Evolutionary conservation across 2,797 vertebrate genomes (phyloP).

Genomic region (Takifugu rubripes): DNA sequence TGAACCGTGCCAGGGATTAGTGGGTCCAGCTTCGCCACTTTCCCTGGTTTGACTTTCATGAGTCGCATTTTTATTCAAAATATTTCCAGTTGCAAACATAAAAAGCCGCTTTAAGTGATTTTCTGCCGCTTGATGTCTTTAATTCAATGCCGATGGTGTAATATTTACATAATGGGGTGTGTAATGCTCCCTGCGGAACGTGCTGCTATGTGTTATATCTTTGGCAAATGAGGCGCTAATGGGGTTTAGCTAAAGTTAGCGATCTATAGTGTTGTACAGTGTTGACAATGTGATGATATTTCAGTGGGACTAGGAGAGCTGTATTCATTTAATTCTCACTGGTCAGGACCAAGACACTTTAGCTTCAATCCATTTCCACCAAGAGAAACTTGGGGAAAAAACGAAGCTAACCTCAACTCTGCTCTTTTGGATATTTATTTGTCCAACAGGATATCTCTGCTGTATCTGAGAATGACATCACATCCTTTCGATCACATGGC

Average conservation of each 20-base stretch:
- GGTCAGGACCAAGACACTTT: too few relatives aligned
- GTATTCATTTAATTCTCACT: not conserved
- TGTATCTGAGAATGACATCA: too few relatives aligned
- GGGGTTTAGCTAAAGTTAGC: constrained; percentile 20
- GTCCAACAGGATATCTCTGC: too few relatives aligned
- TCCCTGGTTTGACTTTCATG: constrained; percentile 35
- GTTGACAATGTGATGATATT: constrained; percentile 8
- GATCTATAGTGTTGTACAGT: constrained; percentile 1
- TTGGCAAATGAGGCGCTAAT: constrained; percentile 16
- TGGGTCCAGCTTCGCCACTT: constrained; percentile 20
- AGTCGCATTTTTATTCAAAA: constrained; percentile 24
- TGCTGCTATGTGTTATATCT: constrained; percentile 10
- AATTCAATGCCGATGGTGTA: constrained; percentile 2
- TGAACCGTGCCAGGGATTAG: constrained; percentile 40
- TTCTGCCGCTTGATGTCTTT: constrained; percentile 10
- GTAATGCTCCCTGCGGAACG: not conserved
- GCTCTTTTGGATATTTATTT: too few relatives aligned
- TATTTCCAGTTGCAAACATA: constrained; percentile 13
- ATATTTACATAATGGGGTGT: constrained; percentile 20
- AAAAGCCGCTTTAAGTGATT: constrained; percentile 18
- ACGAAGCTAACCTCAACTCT: too few relatives aligned
- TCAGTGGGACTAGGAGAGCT: not conserved
- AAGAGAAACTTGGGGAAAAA: too few relatives aligned
- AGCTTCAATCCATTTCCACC: too few relatives aligned
- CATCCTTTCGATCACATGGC: too few relatives aligned